Conservation (phyloP, 2,797 vertebrate genomes). For the Periparus ater region DNA sequence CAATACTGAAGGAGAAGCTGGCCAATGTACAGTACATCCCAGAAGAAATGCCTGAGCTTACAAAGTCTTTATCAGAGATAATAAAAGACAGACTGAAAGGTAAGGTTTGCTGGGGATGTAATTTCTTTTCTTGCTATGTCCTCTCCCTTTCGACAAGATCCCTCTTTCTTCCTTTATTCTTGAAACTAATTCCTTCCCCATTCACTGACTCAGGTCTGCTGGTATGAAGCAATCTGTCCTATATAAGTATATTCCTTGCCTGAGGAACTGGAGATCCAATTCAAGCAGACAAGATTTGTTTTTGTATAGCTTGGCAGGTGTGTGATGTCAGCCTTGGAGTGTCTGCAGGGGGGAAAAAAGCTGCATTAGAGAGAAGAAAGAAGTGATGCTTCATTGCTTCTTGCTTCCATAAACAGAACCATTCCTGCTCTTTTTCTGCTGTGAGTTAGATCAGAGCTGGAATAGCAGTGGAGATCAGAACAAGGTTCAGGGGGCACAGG, state of each 20-base stretch:
- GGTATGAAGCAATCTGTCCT: neutral
- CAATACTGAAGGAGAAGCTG: slow-evolving; percentile 85
- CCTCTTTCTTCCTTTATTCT: neutral
- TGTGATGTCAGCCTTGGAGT: neutral
- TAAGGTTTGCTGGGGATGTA: slow-evolving; percentile 38
- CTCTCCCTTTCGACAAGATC: neutral
- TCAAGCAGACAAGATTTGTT: neutral
- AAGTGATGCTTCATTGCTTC: neutral
- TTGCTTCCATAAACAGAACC: neutral
- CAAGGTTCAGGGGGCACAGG: neutral
- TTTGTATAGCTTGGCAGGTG: neutral
- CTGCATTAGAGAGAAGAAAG: neutral
- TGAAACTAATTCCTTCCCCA: neutral
- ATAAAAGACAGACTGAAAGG: slow-evolving; percentile 91
- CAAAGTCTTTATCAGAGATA: slow-evolving; percentile 81
- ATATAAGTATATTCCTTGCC: neutral
- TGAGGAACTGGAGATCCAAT: neutral
- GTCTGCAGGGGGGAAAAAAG: neutral
- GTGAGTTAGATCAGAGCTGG: neutral
- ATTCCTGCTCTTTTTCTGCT: neutral
- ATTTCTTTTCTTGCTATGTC: neutral
- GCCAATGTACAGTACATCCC: slow-evolving; percentile 79
- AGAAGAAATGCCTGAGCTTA: slow-evolving; percentile 80
- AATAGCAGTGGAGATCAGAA: neutral
- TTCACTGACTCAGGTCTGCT: neutral